Conservation (phyloP, 2,888 invertebrate species). For the Hydroisotoma schaefferi region DNA sequence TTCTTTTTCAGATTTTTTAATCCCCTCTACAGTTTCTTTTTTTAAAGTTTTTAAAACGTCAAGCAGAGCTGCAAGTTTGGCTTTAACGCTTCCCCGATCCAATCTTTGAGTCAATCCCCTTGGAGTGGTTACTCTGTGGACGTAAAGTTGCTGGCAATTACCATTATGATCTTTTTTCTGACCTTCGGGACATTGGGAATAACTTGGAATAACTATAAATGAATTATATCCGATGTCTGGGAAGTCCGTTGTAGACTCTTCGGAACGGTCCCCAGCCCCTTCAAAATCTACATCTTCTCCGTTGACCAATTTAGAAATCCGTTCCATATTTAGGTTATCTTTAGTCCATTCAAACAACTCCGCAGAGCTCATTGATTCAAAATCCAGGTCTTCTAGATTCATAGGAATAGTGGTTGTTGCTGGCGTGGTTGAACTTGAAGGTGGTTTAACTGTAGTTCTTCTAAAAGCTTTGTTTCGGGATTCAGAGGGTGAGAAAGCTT, state of each 20-base stretch:
- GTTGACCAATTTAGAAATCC: conserved; percentile 4
- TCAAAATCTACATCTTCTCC: background rate
- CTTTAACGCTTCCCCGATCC: background rate
- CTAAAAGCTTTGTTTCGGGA: too few species aligned
- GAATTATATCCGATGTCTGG: conserved; percentile 9
- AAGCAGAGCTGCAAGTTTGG: background rate
- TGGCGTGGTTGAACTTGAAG: too few species aligned
- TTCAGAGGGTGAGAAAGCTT: too few species aligned
- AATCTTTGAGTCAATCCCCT: background rate
- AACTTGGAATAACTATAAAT: too few species aligned
- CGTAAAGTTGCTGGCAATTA: conserved; percentile 15
- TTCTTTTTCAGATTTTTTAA: background rate
- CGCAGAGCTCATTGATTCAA: conserved; percentile 7
- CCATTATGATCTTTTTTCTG: conserved; percentile 22
- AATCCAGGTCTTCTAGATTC: too few species aligned
- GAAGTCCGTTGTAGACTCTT: background rate
- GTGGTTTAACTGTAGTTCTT: too few species aligned
- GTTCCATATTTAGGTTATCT: conserved; percentile 9
- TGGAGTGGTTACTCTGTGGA: conserved; percentile 4
- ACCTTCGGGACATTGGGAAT: conserved; percentile 25
- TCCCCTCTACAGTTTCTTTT: background rate
- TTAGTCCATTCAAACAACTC: conserved; percentile 15
- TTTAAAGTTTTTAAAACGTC: background rate
- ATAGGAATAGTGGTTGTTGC: too few species aligned
- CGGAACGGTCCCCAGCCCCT: background rate